These are phyloP conservation scores for human DNA, from an alignment of 2,113 vertebrate species.

Conservation along the genomic window GRCh38 chr6:40102501-40103000, in stretches of 20 bases:
- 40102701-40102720: neutral
- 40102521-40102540: neutral
- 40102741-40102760: neutral
- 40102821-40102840: neutral
- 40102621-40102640: neutral
- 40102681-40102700: neutral
- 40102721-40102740: neutral
- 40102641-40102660: neutral
- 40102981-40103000: neutral
- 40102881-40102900: neutral
- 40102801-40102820: accelerated
- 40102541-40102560: neutral
- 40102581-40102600: neutral
- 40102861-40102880: neutral
- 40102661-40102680: neutral
- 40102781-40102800: neutral
- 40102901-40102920: neutral
- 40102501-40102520: neutral
- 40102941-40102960: neutral
- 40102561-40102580: neutral
- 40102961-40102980: neutral
- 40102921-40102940: neutral
- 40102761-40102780: neutral
- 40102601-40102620: neutral
- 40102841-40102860: neutral